These are phyloP conservation scores for Tholera decimalis DNA, from an alignment of 2,888 invertebrate species.

Conservation along the genomic window DNA sequence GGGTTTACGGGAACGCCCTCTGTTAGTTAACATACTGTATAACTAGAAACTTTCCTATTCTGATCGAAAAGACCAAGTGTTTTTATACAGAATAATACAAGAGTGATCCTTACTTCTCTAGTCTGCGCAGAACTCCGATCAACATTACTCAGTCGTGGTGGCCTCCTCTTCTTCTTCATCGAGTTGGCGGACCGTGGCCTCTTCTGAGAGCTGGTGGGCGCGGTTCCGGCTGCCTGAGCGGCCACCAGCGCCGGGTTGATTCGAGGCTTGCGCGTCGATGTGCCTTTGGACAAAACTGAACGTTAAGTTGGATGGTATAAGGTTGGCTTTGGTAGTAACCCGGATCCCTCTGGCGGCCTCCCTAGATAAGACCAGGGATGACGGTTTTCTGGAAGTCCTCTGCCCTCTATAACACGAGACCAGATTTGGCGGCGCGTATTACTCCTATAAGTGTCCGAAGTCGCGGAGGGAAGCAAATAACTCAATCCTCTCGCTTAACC, in stretches of 20 bases:
- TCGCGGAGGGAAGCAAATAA: no score
- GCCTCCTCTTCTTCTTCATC: constrained; percentile 92
- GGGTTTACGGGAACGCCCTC: no score
- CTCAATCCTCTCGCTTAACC: no score
- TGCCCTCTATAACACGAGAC: no score
- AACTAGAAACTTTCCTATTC: neutral
- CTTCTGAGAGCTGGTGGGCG: constrained; percentile 88
- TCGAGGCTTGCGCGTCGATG: constrained; percentile 97
- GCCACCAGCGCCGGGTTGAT: constrained; percentile 99
- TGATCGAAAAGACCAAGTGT: neutral
- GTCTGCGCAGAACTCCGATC: constrained; percentile 98
- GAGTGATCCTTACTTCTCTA: constrained; percentile 93
- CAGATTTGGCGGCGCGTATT: no score
- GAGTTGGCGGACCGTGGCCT: constrained; percentile 90
- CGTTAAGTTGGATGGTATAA: neutral
- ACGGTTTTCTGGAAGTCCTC: no score
- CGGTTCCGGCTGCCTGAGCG: constrained; percentile 96
- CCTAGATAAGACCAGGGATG: no score
- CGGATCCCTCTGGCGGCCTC: no score
- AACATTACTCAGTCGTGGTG: constrained; percentile 97
- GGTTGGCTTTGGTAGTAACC: neutral
- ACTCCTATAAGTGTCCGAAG: no score
- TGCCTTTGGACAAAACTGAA: constrained; percentile 90
- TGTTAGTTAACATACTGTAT: no score
- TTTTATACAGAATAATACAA: neutral